phyloP scores from a whole-genome alignment of 2,797 vertebrate genomes.

The Enoplosus armatus region DNA sequence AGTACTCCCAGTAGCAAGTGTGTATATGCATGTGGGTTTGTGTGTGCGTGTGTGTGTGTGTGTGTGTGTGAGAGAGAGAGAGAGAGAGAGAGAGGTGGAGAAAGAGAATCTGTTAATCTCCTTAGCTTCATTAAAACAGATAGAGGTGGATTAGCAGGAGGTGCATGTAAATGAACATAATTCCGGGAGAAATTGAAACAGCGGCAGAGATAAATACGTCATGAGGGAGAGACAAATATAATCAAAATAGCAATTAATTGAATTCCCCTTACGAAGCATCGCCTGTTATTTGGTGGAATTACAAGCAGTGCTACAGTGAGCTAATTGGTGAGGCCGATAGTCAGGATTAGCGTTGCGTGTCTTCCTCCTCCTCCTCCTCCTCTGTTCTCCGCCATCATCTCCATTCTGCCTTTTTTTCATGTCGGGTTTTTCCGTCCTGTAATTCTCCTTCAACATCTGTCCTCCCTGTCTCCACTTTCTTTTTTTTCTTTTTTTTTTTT shows the following conservation, averaged over 20 bases:
- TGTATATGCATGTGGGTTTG: background rate
- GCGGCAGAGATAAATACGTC: slow-evolving; percentile 79
- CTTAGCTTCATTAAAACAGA: slow-evolving; percentile 84
- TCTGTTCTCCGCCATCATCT: slow-evolving; percentile 19
- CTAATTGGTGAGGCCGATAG: slow-evolving; percentile 67
- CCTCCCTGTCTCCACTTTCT: no score
- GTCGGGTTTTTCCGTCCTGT: slow-evolving; percentile 11
- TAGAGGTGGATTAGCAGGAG: slow-evolving; percentile 78
- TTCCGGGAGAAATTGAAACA: slow-evolving; percentile 81
- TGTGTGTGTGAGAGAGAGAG: no score
- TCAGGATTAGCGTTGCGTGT: slow-evolving; percentile 53
- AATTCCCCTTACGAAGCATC: slow-evolving; percentile 73
- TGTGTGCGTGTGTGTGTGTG: background rate
- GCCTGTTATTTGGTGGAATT: slow-evolving; percentile 75
- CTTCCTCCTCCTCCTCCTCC: slow-evolving; percentile 8
- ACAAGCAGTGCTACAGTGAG: slow-evolving; percentile 56
- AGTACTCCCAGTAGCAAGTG: background rate
- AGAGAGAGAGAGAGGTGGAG: background rate
- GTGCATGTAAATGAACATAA: slow-evolving; percentile 81
- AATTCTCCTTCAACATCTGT: no score
- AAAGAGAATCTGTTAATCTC: slow-evolving; percentile 74
- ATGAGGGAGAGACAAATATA: slow-evolving; percentile 81
- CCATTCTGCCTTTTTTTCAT: slow-evolving; percentile 1
- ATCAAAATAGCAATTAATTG: slow-evolving; percentile 83
- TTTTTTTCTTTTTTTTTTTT: no score